Evolutionary conservation across 2,113 vertebrate genomes (phyloP).

Genomic region (Catharus fuscescens): DNA sequence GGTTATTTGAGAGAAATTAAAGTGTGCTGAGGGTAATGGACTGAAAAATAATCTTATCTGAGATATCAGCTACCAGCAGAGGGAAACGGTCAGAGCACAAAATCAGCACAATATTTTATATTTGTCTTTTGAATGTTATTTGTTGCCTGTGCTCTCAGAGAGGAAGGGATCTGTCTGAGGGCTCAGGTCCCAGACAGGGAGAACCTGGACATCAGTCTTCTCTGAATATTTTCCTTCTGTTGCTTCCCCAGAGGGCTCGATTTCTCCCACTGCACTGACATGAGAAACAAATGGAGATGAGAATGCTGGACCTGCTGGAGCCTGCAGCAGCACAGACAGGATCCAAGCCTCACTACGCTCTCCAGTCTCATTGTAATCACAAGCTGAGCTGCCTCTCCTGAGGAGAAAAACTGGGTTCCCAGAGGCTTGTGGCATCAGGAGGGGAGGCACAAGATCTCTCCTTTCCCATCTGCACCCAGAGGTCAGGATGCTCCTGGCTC

Average conservation of each 20-base stretch:
- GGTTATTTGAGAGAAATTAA: neutral
- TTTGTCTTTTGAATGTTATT: neutral
- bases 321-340: neutral
- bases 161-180: neutral
- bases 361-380: accelerated
- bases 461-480: neutral
- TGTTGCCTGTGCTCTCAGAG: neutral
- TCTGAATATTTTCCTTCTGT: neutral
- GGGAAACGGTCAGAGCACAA: neutral
- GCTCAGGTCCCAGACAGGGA: neutral
- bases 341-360: neutral
- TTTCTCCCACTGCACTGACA: neutral
- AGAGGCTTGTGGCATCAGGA: neutral
- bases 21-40: neutral
- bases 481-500: neutral
- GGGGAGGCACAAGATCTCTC: neutral
- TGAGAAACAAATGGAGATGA: neutral
- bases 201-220: conserved; percentile 16
- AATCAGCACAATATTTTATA: neutral
- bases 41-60: neutral
- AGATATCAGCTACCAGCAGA: neutral
- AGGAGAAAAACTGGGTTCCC: neutral
- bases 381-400: neutral
- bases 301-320: neutral
- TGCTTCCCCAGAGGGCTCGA: conserved; percentile 2